Conservation (phyloP, 2,888 invertebrate genomes). For the Cephus pulcher region DNA sequence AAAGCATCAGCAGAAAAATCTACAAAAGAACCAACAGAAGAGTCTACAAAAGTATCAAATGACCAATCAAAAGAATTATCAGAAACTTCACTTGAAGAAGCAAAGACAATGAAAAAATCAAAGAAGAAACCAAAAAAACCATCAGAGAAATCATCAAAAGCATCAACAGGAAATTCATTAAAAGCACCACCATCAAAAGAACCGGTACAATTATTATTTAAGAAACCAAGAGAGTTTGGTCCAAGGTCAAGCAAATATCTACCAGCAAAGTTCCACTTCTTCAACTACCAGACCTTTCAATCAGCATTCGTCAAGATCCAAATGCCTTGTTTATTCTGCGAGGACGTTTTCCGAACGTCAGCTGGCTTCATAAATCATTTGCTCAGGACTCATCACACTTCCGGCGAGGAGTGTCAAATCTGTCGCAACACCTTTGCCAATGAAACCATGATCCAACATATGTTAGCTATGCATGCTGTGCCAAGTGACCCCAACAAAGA, state of each 20-base stretch:
- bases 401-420: slow-evolving; percentile 38
- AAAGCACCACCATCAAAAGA: too few species aligned
- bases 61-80: neutral
- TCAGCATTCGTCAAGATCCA: neutral
- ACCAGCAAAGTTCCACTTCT: neutral
- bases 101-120: neutral
- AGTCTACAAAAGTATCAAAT: too few species aligned
- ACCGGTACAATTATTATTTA: neutral
- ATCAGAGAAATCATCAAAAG: neutral
- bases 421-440: slow-evolving; percentile 37
- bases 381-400: slow-evolving; percentile 30
- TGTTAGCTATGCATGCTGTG: slow-evolving; percentile 39
- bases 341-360: neutral
- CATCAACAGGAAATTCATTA: too few species aligned
- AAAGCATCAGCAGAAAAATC: too few species aligned
- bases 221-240: neutral
- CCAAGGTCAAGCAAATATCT: neutral
- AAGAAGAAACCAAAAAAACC: neutral
- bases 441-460: slow-evolving; percentile 39
- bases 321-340: neutral
- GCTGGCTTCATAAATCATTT: slow-evolving; percentile 28
- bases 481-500: slow-evolving; percentile 11
- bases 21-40: too few species aligned
- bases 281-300: neutral
- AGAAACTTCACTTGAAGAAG: neutral